These are phyloP conservation scores for Bombus breviceps DNA, from an alignment of 1,140 invertebrate species.

Conservation along the genomic window DNA sequence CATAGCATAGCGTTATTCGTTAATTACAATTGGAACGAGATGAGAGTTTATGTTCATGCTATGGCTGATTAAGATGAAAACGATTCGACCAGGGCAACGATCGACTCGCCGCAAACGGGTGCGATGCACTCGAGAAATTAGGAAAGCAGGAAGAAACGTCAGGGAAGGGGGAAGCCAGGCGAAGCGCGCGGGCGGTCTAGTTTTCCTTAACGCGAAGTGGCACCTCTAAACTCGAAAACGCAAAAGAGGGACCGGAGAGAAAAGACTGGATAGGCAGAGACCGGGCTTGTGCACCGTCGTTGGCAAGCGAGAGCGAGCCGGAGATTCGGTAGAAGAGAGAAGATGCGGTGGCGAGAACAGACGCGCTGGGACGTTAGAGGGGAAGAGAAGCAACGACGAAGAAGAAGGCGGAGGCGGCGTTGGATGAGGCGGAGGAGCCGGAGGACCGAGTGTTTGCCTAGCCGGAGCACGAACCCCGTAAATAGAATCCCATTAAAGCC, in stretches of 20 bases:
- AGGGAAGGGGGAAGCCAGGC: background rate
- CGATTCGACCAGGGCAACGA: background rate
- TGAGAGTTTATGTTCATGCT: background rate
- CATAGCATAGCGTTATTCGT: no score
- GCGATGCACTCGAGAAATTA: slow-evolving; percentile 18
- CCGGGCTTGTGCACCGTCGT: background rate
- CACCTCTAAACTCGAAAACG: slow-evolving; percentile 62
- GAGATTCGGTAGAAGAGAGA: slow-evolving; percentile 4
- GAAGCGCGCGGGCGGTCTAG: background rate
- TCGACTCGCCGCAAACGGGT: background rate
- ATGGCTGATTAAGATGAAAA: background rate
- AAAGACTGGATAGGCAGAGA: slow-evolving; percentile 3
- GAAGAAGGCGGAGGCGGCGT: slow-evolving; percentile 7
- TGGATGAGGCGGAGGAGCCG: background rate
- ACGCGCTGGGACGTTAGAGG: background rate
- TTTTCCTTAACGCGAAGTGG: slow-evolving; percentile 67
- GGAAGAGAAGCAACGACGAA: slow-evolving; percentile 10
- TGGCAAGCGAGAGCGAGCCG: background rate
- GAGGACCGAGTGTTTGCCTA: slow-evolving; percentile 76
- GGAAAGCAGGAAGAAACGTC: background rate
- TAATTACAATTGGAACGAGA: background rate
- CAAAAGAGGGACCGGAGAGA: slow-evolving; percentile 12
- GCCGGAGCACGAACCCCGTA: slow-evolving; percentile 78
- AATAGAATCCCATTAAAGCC: slow-evolving; percentile 81
- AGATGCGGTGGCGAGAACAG: slow-evolving; percentile 23